Evolutionary conservation across 2,888 invertebrate genomes (phyloP).

Genomic region (Hololepta plana): DNA sequence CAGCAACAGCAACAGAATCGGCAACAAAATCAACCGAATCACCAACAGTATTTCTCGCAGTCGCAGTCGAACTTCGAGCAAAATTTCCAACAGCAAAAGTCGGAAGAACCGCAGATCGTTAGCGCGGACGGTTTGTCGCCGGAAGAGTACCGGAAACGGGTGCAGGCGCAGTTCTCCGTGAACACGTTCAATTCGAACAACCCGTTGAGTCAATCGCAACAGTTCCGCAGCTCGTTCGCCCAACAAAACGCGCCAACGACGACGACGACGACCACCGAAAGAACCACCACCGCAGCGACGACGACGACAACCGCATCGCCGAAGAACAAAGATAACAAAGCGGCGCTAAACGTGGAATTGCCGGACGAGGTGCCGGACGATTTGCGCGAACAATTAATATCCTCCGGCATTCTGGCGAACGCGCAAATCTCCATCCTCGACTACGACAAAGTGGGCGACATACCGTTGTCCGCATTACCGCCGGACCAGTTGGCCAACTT

Average conservation of each 20-base stretch:
- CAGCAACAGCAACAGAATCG: slow-evolving; percentile 5
- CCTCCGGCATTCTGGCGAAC: slow-evolving; percentile 72
- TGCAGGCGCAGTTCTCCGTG: too few species aligned
- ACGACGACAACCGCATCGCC: slow-evolving; percentile 25
- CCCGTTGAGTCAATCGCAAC: slow-evolving; percentile 8
- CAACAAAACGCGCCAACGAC: slow-evolving; percentile 19
- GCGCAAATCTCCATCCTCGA: slow-evolving; percentile 76
- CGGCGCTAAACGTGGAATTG: slow-evolving; percentile 36
- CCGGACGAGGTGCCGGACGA: slow-evolving; percentile 85
- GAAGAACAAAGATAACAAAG: slow-evolving; percentile 40
- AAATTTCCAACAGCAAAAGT: too few species aligned
- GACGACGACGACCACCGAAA: slow-evolving; percentile 31
- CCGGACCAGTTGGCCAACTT: slow-evolving; percentile 76
- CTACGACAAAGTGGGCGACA: slow-evolving; percentile 77
- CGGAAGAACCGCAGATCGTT: too few species aligned
- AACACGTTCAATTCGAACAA: too few species aligned
- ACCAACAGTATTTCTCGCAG: slow-evolving; percentile 6
- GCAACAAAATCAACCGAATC: slow-evolving; percentile 5
- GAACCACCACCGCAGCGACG: slow-evolving; percentile 26
- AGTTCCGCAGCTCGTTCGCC: slow-evolving; percentile 22
- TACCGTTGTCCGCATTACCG: slow-evolving; percentile 63
- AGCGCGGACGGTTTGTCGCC: too few species aligned
- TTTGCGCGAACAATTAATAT: slow-evolving; percentile 59
- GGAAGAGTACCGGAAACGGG: slow-evolving; percentile 2
- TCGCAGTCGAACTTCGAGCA: too few species aligned